Conservation (phyloP, 2,113 vertebrate genomes). For the Fulmarus glacialis region DNA sequence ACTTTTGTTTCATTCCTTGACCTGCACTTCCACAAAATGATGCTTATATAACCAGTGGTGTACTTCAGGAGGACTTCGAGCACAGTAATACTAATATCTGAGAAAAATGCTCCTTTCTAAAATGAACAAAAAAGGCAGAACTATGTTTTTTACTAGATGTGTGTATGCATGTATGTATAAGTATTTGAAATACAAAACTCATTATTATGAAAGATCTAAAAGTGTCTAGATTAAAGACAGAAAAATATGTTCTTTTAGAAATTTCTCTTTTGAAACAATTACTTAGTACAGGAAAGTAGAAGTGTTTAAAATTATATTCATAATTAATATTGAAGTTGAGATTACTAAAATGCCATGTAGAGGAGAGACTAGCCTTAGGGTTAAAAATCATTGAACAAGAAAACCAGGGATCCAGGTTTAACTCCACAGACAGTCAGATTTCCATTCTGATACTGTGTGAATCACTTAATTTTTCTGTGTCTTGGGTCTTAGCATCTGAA, state of each 20-base stretch:
- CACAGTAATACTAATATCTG: neutral
- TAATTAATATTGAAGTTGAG: neutral
- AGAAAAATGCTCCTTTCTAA: neutral
- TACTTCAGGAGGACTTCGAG: neutral
- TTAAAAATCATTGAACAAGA: neutral
- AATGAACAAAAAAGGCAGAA: neutral
- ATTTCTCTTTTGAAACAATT: neutral
- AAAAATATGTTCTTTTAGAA: neutral
- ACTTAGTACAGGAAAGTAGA: neutral
- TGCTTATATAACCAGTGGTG: neutral
- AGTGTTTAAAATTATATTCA: neutral
- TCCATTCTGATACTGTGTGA: neutral
- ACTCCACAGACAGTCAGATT: neutral
- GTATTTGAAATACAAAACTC: neutral
- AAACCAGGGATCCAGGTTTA: neutral
- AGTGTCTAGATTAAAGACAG: neutral
- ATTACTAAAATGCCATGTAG: neutral
- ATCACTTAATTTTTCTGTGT: neutral
- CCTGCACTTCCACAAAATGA: neutral
- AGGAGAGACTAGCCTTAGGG: neutral
- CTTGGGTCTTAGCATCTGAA: neutral
- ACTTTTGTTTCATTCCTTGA: neutral
- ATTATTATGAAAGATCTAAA: neutral
- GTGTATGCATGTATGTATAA: neutral
- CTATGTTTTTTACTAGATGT: neutral